Base-by-base conservation (phyloP, 2,888 invertebrate genomes). In the Caenorhabditis sp. region DNA sequence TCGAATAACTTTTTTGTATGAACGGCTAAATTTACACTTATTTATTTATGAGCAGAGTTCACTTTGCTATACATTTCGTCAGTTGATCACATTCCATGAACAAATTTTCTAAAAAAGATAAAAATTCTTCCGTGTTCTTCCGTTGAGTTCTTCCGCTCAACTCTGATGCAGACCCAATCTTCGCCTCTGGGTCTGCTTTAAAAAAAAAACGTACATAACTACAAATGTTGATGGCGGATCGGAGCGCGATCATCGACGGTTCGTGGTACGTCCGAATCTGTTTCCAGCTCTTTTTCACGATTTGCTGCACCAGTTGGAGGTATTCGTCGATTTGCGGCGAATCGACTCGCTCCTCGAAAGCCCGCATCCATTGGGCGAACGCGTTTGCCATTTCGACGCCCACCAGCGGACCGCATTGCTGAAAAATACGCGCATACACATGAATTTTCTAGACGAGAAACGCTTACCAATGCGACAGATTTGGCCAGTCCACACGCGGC, bases 221-320 rank as follows among this genome's bases (percentile, higher is more conserved):
- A 32, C 75, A 75, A 6, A 82, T 27, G 13, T 59, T 72, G 39
- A 78, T 41, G 7, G 75, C 30, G n/a, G 46, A 43, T n/a, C 43
- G 27, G 1, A 78, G 41, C 4, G 65, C 72, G 9, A 8, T 15
- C 6, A 68, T 9, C 8, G 78, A 71, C 8, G 43, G 66, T 7
- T 72, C 72, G 5, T 43, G 37, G 17, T 43, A 59, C 24, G 37
- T 35, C 9, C 78, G 26, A 13, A 80, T 56, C 30, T 63, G 26
- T 52, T 78, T 80, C 83, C 78, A 81, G 15, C 79, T 74, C 39
- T 81, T 80, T 32, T 63, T 70, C 3, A 83, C 62, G 8, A 79
- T 79, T 24, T 77, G 77, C 24, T 77, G 72, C n/a, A 79, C 53
- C 5, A 79, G 20, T 5, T 45, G 52, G 13, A 81, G 68, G 55